These are phyloP conservation scores for Metaphire vulgaris DNA, from an alignment of 1,140 invertebrate species.

Conservation along the genomic window DNA sequence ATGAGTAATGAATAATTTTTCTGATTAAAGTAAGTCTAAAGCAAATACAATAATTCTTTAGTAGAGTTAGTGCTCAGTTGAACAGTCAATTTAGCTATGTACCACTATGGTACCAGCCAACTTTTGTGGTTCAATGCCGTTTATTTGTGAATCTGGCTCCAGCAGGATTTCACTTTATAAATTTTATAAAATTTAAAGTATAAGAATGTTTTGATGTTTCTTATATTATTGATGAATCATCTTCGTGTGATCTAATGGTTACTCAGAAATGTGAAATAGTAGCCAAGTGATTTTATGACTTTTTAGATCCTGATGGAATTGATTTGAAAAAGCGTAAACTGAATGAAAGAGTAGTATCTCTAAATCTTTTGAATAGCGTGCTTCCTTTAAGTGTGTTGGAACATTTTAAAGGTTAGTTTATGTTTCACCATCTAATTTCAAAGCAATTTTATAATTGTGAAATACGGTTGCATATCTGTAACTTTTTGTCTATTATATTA, in stretches of 20 bases:
- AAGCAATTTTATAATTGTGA: not conserved
- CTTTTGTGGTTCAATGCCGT: not conserved
- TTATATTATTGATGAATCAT: not conserved
- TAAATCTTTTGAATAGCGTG: not conserved
- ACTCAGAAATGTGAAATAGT: no score
- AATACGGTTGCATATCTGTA: not conserved
- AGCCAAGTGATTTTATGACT: no score
- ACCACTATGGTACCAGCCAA: no score
- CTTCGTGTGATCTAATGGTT: no score
- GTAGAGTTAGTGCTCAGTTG: no score
- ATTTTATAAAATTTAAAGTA: not conserved
- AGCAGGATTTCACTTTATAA: not conserved
- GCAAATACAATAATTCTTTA: no score
- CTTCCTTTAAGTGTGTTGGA: not conserved
- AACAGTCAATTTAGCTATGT: no score
- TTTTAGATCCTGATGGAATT: not conserved
- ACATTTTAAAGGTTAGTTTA: not conserved
- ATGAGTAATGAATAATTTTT: no score
- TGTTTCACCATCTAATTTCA: not conserved
- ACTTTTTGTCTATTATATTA: not conserved
- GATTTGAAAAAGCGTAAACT: not conserved
- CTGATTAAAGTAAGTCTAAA: no score
- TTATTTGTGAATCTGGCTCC: not conserved
- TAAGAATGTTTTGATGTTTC: not conserved
- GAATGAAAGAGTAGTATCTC: not conserved